Evolutionary conservation across 2,113 vertebrate species (phyloP), one percentile per base, ranked within the genome.

Genomic region (Genyomyrus donnyi): DNA sequence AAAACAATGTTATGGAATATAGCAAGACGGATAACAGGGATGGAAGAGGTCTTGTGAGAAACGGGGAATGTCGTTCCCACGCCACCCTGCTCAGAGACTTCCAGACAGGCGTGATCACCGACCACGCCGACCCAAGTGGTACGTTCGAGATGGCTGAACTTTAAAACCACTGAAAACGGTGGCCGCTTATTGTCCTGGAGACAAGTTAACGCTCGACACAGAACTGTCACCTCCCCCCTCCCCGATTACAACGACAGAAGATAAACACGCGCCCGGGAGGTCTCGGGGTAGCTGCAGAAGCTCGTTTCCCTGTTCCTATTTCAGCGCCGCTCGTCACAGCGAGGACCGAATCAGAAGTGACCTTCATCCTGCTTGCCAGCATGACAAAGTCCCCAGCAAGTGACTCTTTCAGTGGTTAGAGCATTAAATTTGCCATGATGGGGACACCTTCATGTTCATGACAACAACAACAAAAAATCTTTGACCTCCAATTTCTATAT

Each of bases 111-210:
- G 92, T 93, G 91, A 93, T 91, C 88, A 92, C 93, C 92, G 93
- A 95, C 93, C 94, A 92, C 91, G 92, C 93, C 88, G 93, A 94
- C 94, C 95, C 94, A 93, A 93, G 94, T 91, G 92, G 94, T 89
- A 93, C 94, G 96, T 96, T 96, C 96, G 91, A 96, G 96, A 95
- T 93, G 95, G 96, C 93, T 96, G 96, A 96, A 95, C 96, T 96
- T 95, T 95, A 94, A 96, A 96, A 96, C 95, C 96, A 96, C 96
- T 96, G 95, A 96, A 95, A 96, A 53, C 45, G 95, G 95, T 92
- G 94, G 95, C 94, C 96, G 94, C 95, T 95, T 95, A 96, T 96
- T 96, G 96, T 96, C 95, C 95, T 93, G 93, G 94, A 95, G 95
- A 96, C 91, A 92, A 95, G 93, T 93, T 92, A 62, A 93, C 92